Evolutionary conservation across 2,888 invertebrate genomes (phyloP), one percentile per base, ranked within the genome.

Genomic region (Girardia tigrina): DNA sequence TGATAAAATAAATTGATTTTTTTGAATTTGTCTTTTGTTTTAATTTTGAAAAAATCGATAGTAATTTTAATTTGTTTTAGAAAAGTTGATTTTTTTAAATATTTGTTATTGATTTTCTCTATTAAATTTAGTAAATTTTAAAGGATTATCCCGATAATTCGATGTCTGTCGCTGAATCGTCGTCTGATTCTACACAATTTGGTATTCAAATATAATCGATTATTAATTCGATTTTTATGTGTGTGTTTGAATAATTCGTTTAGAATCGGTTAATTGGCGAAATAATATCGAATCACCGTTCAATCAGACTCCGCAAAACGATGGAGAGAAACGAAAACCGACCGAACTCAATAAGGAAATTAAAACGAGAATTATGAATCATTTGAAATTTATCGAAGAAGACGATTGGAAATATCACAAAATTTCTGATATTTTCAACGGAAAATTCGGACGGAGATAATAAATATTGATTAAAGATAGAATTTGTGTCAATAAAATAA

Each of bases 351-450:
- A 56, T 23, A 56, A 56, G n/a, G 56, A 56, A 56, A 8, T 56
- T 56, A 56, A 56, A 56, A 56, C 4, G n/a, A n/a, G 56, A 20
- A 12, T 56, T 2, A 2, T 56, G 56, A 16, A 56, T 16, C 56
- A 56, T 4, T 56, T 56, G n/a, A 56, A 56, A 4, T 16, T 20
- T 2, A 56, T 56, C 4, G 56, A 56, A 56, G n/a, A 56, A 23
- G 56, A 56, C 23, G 56, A 56, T 56, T 56, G 56, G 56, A 56
- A 56, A n/a, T 56, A 56, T n/a, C n/a, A 56, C 23, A 56, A 56
- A 56, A 56, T 56, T 8, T 56, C 56, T 12, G 56, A 56, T 16
- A 56, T 56, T 56, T 56, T 56, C 56, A 56, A 16, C n/a, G 56
- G 56, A 56, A n/a, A 56, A n/a, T 12, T 56, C 23, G 56, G 56